Evolutionary conservation across 2,888 invertebrate species (phyloP).

Genomic region (Drosophila histrio): DNA sequence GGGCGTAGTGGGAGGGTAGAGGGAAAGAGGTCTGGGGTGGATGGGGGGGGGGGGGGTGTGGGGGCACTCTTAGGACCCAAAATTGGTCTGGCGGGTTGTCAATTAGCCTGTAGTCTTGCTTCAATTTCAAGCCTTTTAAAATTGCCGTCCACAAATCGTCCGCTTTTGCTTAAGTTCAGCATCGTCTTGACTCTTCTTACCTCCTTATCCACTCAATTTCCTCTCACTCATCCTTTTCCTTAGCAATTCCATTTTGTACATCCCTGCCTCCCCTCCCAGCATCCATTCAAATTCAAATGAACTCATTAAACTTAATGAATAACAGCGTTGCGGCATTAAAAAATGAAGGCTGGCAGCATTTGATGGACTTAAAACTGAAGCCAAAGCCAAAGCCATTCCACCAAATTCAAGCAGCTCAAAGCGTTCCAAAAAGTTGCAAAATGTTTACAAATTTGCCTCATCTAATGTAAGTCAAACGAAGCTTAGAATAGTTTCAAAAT

Average conservation of each 20-base stretch:
- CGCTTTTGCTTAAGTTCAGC: conserved; percentile 18
- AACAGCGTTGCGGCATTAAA: conserved; percentile 52
- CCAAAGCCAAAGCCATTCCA: conserved; percentile 3
- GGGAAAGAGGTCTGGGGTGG: too few relatives aligned
- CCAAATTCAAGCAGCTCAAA: conserved; percentile 11
- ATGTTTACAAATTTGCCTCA: neutral
- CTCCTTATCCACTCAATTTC: neutral
- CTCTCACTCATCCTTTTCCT: neutral
- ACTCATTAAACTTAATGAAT: conserved; percentile 75
- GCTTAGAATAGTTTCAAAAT: neutral
- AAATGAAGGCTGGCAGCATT: conserved; percentile 46
- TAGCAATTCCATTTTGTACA: neutral
- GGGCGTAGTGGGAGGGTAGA: neutral
- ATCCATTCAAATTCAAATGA: conserved; percentile 56
- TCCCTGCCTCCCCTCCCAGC: too few relatives aligned
- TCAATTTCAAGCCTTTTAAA: conserved; percentile 69
- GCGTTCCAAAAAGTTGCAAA: neutral
- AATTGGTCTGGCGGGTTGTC: conserved; percentile 31
- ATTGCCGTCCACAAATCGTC: conserved; percentile 58
- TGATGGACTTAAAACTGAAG: conserved; percentile 57
- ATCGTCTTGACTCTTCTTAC: neutral
- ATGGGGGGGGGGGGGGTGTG: neutral
- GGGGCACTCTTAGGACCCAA: neutral
- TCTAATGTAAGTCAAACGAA: too few relatives aligned
- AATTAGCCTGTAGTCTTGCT: conserved; percentile 61